These are phyloP conservation scores for Bathynomus jamesi DNA, from an alignment of 1,140 invertebrate species.

Conservation along the genomic window DNA sequence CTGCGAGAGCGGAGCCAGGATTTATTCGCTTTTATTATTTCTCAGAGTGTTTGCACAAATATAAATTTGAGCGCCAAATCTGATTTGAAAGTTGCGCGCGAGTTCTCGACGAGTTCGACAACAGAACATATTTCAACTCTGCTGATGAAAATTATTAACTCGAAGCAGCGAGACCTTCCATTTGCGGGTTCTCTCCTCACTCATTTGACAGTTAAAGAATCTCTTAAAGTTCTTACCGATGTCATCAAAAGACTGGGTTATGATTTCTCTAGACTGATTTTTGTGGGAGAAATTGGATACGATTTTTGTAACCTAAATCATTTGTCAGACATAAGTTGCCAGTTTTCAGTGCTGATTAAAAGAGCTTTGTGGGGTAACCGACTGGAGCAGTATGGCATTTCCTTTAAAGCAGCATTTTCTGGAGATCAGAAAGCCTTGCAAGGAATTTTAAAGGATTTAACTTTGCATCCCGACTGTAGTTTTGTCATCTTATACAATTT, in stretches of 20 bases:
- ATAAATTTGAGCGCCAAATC: too few relatives aligned
- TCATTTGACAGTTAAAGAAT: conserved; percentile 16
- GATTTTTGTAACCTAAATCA: conserved; percentile 25
- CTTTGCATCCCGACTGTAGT: conserved; percentile 9
- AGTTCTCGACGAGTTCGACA: too few relatives aligned
- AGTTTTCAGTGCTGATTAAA: conserved; percentile 21
- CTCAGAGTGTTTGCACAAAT: background rate
- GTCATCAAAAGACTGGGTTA: conserved; percentile 33
- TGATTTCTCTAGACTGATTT: conserved; percentile 24
- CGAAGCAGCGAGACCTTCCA: conserved; percentile 16
- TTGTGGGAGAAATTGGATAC: conserved; percentile 18
- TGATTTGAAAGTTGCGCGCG: too few relatives aligned
- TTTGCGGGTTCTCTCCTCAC: conserved; percentile 22
- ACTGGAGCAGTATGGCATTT: conserved; percentile 22
- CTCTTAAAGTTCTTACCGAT: conserved; percentile 24
- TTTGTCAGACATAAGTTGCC: conserved; percentile 17
- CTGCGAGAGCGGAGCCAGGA: conserved; percentile 25
- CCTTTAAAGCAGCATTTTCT: conserved; percentile 29
- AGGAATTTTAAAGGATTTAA: background rate
- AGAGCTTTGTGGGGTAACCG: conserved; percentile 30
- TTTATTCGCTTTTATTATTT: conserved; percentile 2
- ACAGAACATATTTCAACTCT: conserved; percentile 13
- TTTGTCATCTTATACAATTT: conserved; percentile 26
- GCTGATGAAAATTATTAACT: conserved; percentile 23
- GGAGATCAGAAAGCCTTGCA: conserved; percentile 17